Conservation (phyloP, 2,113 vertebrate species). For the Onychostoma macrolepis region DNA sequence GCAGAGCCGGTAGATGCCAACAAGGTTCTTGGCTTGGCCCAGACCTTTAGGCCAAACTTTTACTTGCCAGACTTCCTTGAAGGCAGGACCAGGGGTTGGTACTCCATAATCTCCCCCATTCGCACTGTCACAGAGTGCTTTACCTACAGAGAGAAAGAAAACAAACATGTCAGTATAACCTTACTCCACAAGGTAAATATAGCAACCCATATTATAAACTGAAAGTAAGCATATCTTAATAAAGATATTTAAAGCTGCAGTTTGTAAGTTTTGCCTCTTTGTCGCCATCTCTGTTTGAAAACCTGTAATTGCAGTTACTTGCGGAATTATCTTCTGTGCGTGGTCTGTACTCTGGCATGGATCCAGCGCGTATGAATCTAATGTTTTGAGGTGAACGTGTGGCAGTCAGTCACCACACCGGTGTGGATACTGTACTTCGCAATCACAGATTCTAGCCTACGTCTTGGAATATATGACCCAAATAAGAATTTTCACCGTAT, state of each 20-base stretch:
- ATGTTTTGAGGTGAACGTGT: no score
- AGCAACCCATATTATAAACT: neutral
- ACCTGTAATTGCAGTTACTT: no score
- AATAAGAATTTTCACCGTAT: no score
- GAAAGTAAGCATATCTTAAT: neutral
- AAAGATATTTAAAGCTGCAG: neutral
- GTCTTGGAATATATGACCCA: no score
- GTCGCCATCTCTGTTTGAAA: no score
- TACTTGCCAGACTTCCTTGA: slow-evolving; percentile 87
- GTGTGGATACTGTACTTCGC: no score
- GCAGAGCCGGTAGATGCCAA: slow-evolving; percentile 81
- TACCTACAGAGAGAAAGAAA: slow-evolving; percentile 68
- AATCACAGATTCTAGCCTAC: no score
- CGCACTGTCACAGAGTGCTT: slow-evolving; percentile 66
- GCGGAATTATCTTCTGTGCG: no score
- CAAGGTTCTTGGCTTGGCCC: slow-evolving; percentile 80
- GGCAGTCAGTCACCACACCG: no score
- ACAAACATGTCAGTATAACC: neutral
- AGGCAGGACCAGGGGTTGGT: slow-evolving; percentile 74
- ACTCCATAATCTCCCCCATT: slow-evolving; percentile 71
- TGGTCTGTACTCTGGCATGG: no score
- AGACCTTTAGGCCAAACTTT: slow-evolving; percentile 84
- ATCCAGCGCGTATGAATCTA: no score
- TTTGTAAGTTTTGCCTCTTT: no score
- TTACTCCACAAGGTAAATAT: neutral